Evolutionary conservation across 2,888 invertebrate species (phyloP), one percentile per base, ranked within the genome.

Genomic region (Protula sp.): DNA sequence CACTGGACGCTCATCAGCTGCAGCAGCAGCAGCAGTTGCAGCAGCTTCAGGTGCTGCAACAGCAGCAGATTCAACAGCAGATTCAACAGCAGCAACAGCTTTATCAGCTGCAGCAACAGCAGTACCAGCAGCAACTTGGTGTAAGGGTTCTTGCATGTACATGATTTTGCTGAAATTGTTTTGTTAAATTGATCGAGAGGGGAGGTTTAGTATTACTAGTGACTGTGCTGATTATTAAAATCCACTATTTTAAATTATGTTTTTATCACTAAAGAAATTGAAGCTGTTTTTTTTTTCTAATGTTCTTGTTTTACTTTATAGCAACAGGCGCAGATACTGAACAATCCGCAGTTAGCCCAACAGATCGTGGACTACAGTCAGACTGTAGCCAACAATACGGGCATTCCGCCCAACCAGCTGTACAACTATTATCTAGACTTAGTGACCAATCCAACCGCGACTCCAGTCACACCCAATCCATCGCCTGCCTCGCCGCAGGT

Each of bases 381-480:
- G 28, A 52, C 58, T 38, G 30, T 50, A 30, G 51, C 56, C 28
- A 57, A 30, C 50, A 54, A 30, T 30, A 30, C 53, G 14, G 29
- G 27, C 47, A 48, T 50, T 26, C 24, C 29, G 22, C 30, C 22
- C 52, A 54, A 54, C 47, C 47, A 38, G 50, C 51, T 60, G 30
- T 58, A 57, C 26, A 62, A 62, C 51, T 48, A 59, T 55, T 58
- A 52, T 55, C 65, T 71, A 26, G 74, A 73, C 52, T 67, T 69
- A 24, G 63, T 69, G 47, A 72, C 76, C 14, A 73, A 76, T 5
- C 71, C 75, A 29, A 67, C 73, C 22, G 71, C 74, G 28, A 71
- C 72, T 2, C 73, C 76, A 22, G 26, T 26, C 22, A 74, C 75
- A 3, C 74, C 77, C 2, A 75, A 74, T 61, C 73, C 74, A 19